Evolutionary conservation across 2,797 vertebrate species (phyloP).

Genomic region (Siniperca scherzeri): DNA sequence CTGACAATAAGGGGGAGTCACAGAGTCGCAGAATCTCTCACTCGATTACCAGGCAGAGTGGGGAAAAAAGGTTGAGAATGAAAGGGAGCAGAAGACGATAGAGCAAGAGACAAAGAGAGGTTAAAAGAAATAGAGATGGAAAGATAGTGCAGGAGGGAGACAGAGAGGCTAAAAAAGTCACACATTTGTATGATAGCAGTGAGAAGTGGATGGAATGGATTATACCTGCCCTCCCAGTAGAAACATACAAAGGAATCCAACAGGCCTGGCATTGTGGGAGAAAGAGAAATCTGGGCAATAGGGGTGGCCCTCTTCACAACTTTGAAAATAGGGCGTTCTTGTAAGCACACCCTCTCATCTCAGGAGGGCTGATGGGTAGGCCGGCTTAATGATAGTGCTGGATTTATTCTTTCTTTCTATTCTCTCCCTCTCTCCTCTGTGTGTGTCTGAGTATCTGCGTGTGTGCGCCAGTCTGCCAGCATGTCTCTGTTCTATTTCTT

Average conservation of each 20-base stretch:
- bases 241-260: constrained; percentile 57
- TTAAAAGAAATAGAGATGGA: constrained; percentile 66
- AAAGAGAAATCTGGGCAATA: constrained; percentile 76
- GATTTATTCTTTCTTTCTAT: constrained; percentile 54
- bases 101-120: constrained; percentile 73
- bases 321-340: constrained; percentile 86
- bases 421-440: constrained; percentile 10
- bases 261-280: constrained; percentile 56
- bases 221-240: constrained; percentile 66
- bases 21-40: constrained; percentile 80
- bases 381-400: constrained; percentile 84
- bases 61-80: constrained; percentile 84
- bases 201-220: constrained; percentile 72
- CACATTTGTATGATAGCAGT: constrained; percentile 63
- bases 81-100: constrained; percentile 81
- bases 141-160: constrained; percentile 58
- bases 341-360: constrained; percentile 88
- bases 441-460: constrained; percentile 26
- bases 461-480: constrained; percentile 43
- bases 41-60: constrained; percentile 80
- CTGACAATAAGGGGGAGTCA: constrained; percentile 81
- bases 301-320: constrained; percentile 77
- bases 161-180: constrained; percentile 64
- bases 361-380: constrained; percentile 81
- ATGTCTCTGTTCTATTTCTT: constrained; percentile 58